These are phyloP conservation scores for Unio delphinus DNA, from an alignment of 2,888 invertebrate genomes.

Conservation along the genomic window DNA sequence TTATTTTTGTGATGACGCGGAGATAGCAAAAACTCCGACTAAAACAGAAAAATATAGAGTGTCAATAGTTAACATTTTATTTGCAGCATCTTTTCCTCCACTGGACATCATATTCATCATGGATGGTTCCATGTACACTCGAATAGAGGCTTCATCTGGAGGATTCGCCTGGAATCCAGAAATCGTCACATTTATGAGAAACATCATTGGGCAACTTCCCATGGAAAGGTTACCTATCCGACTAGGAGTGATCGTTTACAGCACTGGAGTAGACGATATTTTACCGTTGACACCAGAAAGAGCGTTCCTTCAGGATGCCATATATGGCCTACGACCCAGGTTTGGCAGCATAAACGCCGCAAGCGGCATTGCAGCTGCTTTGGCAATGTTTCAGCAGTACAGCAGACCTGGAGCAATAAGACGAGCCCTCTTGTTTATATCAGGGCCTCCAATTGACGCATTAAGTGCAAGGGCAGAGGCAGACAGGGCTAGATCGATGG, in stretches of 20 bases:
- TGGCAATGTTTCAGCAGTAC: constrained; percentile 32
- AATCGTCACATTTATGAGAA: constrained; percentile 23
- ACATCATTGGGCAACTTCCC: constrained; percentile 17
- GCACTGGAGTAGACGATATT: constrained; percentile 28
- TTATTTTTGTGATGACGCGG: too few species aligned
- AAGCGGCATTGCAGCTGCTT: constrained; percentile 29
- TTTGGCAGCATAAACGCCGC: constrained; percentile 29
- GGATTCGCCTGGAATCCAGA: constrained; percentile 25
- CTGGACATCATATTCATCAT: constrained; percentile 28
- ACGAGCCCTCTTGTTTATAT: constrained; percentile 20
- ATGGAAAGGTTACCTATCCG: constrained; percentile 22
- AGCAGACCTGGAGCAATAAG: constrained; percentile 30
- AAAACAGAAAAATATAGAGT: too few species aligned
- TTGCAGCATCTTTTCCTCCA: too few species aligned
- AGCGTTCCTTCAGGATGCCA: constrained; percentile 14
- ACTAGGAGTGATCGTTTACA: constrained; percentile 31
- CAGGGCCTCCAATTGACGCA: constrained; percentile 16
- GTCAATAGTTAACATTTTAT: too few species aligned
- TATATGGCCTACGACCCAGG: constrained; percentile 22
- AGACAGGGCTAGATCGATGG: constrained; percentile 20
- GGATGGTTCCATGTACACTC: constrained; percentile 21
- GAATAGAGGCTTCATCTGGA: constrained; percentile 18
- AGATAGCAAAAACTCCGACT: too few species aligned
- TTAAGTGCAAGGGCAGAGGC: constrained; percentile 18
- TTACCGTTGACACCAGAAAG: constrained; percentile 22